phyloP scores from a whole-genome alignment of 2,797 vertebrate species.

The Hozukius guyotensis region DNA sequence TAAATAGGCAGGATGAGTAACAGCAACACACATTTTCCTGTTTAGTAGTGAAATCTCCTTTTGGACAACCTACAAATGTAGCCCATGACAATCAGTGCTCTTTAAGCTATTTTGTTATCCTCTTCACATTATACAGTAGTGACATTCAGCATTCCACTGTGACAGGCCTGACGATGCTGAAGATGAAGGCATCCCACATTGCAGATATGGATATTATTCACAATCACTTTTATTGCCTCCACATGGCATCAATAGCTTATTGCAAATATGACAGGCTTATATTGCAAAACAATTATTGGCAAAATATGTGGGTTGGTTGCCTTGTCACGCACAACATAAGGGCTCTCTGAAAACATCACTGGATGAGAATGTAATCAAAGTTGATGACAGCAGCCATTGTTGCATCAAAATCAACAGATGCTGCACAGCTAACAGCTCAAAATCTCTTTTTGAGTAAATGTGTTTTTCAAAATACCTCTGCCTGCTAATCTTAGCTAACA shows the following conservation, averaged over 20 bases:
- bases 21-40: neutral
- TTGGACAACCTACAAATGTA: slow-evolving; percentile 16
- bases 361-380: slow-evolving; percentile 18
- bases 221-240: slow-evolving; percentile 15
- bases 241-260: slow-evolving; percentile 17
- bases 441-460: slow-evolving; percentile 4
- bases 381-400: slow-evolving; percentile 8
- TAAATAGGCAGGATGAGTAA: slow-evolving; percentile 14
- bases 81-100: neutral
- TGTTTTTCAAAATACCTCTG: slow-evolving; percentile 36
- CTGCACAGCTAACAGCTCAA: neutral
- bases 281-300: slow-evolving; percentile 27
- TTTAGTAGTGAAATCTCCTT: neutral
- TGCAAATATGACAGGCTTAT: slow-evolving; percentile 31
- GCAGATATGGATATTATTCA: slow-evolving; percentile 5
- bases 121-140: slow-evolving; percentile 1
- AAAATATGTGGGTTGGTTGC: slow-evolving; percentile 6
- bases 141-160: neutral
- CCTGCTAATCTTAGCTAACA: slow-evolving; percentile 37
- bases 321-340: neutral
- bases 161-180: slow-evolving; percentile 2
- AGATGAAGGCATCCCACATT: slow-evolving; percentile 6
- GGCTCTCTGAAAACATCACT: slow-evolving; percentile 1
- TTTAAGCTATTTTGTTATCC: neutral
- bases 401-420: slow-evolving; percentile 11